phyloP scores from a whole-genome alignment of 2,888 invertebrate species.

The Drosophila kokeensis region DNA sequence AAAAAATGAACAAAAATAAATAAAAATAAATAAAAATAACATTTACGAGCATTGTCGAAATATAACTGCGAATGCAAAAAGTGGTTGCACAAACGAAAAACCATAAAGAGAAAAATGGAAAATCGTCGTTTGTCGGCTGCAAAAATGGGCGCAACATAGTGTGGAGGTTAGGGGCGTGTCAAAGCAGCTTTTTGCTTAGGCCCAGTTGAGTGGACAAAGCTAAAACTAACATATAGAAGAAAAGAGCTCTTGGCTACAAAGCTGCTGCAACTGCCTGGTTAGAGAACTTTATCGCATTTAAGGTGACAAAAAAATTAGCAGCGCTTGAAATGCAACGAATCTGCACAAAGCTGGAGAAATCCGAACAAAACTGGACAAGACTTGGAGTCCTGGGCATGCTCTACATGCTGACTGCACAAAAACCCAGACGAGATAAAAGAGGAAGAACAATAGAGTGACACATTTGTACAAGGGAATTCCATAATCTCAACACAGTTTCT shows the following conservation, averaged over 20 bases:
- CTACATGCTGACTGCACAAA: background rate
- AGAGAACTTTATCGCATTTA: conserved; percentile 44
- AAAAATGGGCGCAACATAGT: background rate
- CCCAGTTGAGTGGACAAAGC: background rate
- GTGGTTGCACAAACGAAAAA: conserved; percentile 39
- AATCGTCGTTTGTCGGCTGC: conserved; percentile 20
- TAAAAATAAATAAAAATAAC: conserved; percentile 24
- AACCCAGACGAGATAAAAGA: background rate
- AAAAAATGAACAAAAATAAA: conserved; percentile 28
- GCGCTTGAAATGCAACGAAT: conserved; percentile 36
- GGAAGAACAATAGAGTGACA: background rate
- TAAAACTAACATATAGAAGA: background rate
- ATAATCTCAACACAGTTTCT: background rate
- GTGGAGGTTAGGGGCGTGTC: background rate
- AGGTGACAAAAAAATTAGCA: conserved; percentile 75
- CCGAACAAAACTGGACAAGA: background rate
- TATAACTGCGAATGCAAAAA: conserved; percentile 42
- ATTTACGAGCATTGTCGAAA: conserved; percentile 40
- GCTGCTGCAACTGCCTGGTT: background rate
- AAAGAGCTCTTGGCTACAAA: conserved; percentile 21
- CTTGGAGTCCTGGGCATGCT: background rate
- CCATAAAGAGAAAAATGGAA: conserved; percentile 28
- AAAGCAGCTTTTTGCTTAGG: conserved; percentile 22
- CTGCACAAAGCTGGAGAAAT: background rate
- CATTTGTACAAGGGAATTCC: background rate